Base-by-base conservation (phyloP, 2,888 invertebrate genomes). In the Morpho achilles region DNA sequence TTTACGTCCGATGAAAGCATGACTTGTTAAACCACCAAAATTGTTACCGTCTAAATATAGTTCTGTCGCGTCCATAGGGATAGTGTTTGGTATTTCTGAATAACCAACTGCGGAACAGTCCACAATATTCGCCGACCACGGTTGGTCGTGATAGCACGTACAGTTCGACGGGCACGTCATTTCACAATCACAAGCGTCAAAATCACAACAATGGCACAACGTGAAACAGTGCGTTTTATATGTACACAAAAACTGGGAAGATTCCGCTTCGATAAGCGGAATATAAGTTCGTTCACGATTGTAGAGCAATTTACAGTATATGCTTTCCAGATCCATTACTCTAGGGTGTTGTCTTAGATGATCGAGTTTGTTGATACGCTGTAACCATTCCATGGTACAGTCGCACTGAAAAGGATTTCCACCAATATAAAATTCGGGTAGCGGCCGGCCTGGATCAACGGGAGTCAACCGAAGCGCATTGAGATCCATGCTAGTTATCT, bases 131-230 rank as follows among this genome's bases (percentile, higher is more conserved):
- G 96, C 96, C 22, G 96, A 94, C 97, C 98, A 98, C 56, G 96
- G 94, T 76, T 96, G 96, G 88, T 98, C 98, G 80, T 97, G 97
- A 91, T 97, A 98, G 80, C 98, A 98, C 61, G 96, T 96, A 91
- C 98, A 98, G 82, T 97, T 97, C 50, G 93, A 93, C 51, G 98
- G 98, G 81, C 98, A 98, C 68, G 96, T 97, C 96, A 98, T 98
- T 91, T 98, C 97, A 91, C 98, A 98, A 88, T 98, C 98, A 91
- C 98, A 98, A 55, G 97, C 97, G 82, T 97, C 98, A 85, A 97
- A 98, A 82, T 98, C 97, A 87, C 98, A 98, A 90, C 98, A 98
- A 79, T 97, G 97, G 78, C 98, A 98, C 65, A 97, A 92, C 9
- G 98, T 96, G 83, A 97, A 98, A 88, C 98, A 98, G 82, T 98